These are phyloP conservation scores for Lerema accius DNA, from an alignment of 1,140 invertebrate species.

Conservation along the genomic window DNA sequence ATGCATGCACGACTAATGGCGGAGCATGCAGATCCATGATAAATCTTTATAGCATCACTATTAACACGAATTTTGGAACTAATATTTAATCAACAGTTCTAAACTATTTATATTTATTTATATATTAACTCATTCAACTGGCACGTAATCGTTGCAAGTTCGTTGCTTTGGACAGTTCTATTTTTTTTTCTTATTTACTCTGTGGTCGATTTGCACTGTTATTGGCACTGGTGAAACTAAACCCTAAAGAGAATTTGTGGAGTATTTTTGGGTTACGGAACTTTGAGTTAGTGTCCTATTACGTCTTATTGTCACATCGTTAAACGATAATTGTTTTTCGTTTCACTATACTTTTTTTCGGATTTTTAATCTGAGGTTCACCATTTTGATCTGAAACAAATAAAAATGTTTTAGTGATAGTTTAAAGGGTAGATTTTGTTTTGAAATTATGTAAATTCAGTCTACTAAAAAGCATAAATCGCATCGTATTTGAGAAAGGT, in stretches of 20 bases:
- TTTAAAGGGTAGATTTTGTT: slow-evolving; percentile 25
- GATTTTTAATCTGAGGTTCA: slow-evolving; percentile 55
- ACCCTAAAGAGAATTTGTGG: slow-evolving; percentile 51
- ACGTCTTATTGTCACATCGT: slow-evolving; percentile 61
- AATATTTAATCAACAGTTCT: neutral
- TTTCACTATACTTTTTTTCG: slow-evolving; percentile 61
- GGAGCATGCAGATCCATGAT: slow-evolving; percentile 75
- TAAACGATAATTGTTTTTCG: slow-evolving; percentile 16
- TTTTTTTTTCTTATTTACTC: slow-evolving; percentile 31
- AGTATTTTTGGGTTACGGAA: slow-evolving; percentile 59
- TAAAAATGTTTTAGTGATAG: slow-evolving; percentile 9
- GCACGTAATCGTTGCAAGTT: slow-evolving; percentile 41
- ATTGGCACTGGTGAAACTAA: slow-evolving; percentile 54
- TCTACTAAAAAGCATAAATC: too few relatives aligned
- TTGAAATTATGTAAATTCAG: too few relatives aligned
- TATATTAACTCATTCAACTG: slow-evolving; percentile 6
- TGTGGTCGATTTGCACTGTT: slow-evolving; percentile 43
- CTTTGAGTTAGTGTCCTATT: slow-evolving; percentile 39
- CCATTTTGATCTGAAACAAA: slow-evolving; percentile 45
- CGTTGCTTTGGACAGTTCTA: slow-evolving; percentile 32
- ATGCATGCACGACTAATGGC: slow-evolving; percentile 69
- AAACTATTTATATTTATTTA: slow-evolving; percentile 16
- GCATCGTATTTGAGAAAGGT: too few relatives aligned
- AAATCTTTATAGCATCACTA: slow-evolving; percentile 46
- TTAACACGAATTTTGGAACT: slow-evolving; percentile 21